Conservation (phyloP, 2,797 vertebrate genomes). For the Liparis tanakae region DNA sequence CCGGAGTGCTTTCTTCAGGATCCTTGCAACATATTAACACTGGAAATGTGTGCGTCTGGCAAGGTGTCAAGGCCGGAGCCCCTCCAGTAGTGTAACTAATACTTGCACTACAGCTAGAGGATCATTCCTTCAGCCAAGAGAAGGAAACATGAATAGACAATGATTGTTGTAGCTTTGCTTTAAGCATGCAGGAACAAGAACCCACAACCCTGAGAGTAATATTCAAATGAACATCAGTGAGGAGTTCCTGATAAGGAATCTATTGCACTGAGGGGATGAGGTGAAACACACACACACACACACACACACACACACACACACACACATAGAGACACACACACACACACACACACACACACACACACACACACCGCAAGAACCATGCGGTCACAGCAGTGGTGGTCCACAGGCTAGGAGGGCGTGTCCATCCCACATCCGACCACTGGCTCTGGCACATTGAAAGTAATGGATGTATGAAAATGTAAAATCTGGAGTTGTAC, state of each 20-base stretch:
- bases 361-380: no score
- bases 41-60: constrained; percentile 55
- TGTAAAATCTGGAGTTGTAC: not conserved
- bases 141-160: constrained; percentile 37
- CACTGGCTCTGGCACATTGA: not conserved
- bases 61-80: constrained; percentile 47
- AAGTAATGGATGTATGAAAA: not conserved
- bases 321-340: not conserved
- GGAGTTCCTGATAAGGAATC: constrained; percentile 44
- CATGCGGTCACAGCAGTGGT: no score
- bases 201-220: constrained; percentile 4
- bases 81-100: constrained; percentile 57
- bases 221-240: constrained; percentile 37
- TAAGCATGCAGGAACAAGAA: constrained; percentile 7
- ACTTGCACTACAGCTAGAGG: constrained; percentile 44
- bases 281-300: constrained; percentile 36
- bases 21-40: constrained; percentile 57
- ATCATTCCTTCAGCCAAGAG: constrained; percentile 43
- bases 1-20: constrained; percentile 56
- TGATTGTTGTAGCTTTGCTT: constrained; percentile 13
- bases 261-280: constrained; percentile 25
- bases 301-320: constrained; percentile 10
- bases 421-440: not conserved
- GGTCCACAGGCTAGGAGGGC: not conserved
- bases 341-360: no score